Percentiles rank a stretch among this genome's conserved stretches.
Evolutionary conservation across 1,140 invertebrate species (phyloP).

Genomic region (Apolygus lucorum): DNA sequence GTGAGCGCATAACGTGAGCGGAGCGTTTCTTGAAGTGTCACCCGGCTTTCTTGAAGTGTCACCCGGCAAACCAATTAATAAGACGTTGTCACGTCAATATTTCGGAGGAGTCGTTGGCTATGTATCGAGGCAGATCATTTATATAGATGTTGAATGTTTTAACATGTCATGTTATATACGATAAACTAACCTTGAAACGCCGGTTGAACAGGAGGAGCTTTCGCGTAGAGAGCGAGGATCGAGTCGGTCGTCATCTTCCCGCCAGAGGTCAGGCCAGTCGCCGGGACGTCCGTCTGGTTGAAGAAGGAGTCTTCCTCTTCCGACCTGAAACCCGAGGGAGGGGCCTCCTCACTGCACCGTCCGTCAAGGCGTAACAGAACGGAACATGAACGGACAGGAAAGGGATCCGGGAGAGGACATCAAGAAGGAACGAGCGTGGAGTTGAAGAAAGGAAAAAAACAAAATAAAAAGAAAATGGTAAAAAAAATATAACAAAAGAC

Average conservation of each 20-base stretch:
- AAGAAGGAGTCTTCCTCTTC: slow-evolving; percentile 83
- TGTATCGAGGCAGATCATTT: too few relatives aligned
- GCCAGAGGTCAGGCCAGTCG: slow-evolving; percentile 55
- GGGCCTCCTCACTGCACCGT: slow-evolving; percentile 35
- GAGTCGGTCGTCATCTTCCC: slow-evolving; percentile 83
- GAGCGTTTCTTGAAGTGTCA: too few relatives aligned
- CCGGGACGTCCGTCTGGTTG: slow-evolving; percentile 54
- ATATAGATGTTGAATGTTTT: too few relatives aligned
- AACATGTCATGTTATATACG: too few relatives aligned
- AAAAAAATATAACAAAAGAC: neutral
- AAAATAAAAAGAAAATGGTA: neutral
- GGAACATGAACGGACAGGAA: too few relatives aligned
- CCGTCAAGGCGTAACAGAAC: too few relatives aligned
- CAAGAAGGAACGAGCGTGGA: neutral
- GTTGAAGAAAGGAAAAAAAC: neutral
- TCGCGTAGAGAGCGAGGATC: slow-evolving; percentile 82
- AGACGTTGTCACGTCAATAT: too few relatives aligned
- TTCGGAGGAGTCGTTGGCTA: too few relatives aligned
- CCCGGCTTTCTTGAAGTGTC: too few relatives aligned
- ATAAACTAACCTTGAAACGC: neutral
- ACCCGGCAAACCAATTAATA: too few relatives aligned
- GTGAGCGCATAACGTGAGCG: too few relatives aligned
- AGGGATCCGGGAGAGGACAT: neutral
- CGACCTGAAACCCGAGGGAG: slow-evolving; percentile 36
- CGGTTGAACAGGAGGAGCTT: slow-evolving; percentile 38